These are phyloP conservation scores for Hippocampus zosterae DNA, from an alignment of 2,113 vertebrate genomes.

Conservation along the genomic window DNA sequence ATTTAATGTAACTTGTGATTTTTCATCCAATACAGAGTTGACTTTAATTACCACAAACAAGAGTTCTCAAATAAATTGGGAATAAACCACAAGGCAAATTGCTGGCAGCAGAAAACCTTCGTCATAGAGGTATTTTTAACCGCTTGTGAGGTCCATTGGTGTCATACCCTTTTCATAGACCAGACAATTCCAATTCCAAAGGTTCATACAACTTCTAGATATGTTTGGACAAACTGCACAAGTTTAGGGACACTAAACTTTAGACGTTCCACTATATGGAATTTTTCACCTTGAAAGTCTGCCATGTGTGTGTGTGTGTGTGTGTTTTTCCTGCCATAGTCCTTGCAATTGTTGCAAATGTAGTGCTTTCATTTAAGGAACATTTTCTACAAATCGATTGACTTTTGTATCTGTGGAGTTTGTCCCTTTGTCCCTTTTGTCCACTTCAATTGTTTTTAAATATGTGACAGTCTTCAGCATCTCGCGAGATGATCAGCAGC, in stretches of 20 bases:
- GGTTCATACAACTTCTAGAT: neutral
- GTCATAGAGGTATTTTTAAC: neutral
- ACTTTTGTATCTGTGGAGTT: neutral
- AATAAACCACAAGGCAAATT: neutral
- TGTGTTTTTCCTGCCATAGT: neutral
- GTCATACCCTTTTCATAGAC: neutral
- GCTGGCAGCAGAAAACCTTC: neutral
- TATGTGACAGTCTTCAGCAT: neutral
- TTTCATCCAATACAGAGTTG: neutral
- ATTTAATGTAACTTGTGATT: neutral
- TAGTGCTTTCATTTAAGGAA: neutral
- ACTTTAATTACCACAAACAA: neutral
- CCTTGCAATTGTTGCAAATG: neutral
- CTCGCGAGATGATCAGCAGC: constrained; percentile 3
- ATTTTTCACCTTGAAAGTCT: neutral
- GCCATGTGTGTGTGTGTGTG: neutral
- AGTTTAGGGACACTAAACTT: neutral
- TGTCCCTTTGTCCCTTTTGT: neutral
- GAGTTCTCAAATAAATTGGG: neutral
- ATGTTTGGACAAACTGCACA: neutral
- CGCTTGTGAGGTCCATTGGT: neutral
- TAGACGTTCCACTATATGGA: neutral
- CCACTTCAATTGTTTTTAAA: neutral
- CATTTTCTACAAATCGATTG: neutral
- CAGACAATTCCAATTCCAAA: neutral